Evolutionary conservation across 2,797 vertebrate species (phyloP).

Genomic region (Sebastes goodei): DNA sequence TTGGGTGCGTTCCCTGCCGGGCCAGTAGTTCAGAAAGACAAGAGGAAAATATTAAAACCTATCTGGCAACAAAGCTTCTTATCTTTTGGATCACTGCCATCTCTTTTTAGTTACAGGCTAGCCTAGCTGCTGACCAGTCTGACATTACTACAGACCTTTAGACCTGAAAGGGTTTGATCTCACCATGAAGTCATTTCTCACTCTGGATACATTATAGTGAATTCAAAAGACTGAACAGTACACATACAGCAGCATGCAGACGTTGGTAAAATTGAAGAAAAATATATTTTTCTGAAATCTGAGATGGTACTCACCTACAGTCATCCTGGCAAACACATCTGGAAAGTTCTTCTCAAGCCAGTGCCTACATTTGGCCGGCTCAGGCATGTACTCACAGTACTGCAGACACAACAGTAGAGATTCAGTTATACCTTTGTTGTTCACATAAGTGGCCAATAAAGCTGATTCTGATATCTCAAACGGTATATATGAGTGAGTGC

Average conservation of each 20-base stretch:
- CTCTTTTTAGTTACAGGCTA: background rate
- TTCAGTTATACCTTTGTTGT: background rate
- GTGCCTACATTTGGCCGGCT: constrained; percentile 96
- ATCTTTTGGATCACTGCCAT: background rate
- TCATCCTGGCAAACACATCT: constrained; percentile 95
- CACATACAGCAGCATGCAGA: background rate
- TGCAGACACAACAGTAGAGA: constrained; percentile 57
- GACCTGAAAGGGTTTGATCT: background rate
- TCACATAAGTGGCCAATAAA: background rate
- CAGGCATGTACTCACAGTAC: constrained; percentile 99
- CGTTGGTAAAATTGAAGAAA: background rate
- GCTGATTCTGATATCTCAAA: background rate
- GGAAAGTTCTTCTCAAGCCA: constrained; percentile 99
- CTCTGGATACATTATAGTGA: background rate
- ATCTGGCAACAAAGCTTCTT: background rate
- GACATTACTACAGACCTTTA: background rate
- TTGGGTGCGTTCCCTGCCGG: constrained; percentile 87
- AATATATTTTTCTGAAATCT: background rate
- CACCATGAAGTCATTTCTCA: background rate
- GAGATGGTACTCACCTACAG: constrained; percentile 86
- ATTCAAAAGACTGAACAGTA: background rate
- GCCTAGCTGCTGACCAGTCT: background rate
- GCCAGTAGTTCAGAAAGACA: constrained; percentile 48
- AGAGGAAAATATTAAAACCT: constrained; percentile 40
- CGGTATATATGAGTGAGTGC: background rate